Percentiles rank a stretch among this genome's conserved stretches.
Conservation (phyloP, 2,888 invertebrate species). For the Zygogramma bicolorata region DNA sequence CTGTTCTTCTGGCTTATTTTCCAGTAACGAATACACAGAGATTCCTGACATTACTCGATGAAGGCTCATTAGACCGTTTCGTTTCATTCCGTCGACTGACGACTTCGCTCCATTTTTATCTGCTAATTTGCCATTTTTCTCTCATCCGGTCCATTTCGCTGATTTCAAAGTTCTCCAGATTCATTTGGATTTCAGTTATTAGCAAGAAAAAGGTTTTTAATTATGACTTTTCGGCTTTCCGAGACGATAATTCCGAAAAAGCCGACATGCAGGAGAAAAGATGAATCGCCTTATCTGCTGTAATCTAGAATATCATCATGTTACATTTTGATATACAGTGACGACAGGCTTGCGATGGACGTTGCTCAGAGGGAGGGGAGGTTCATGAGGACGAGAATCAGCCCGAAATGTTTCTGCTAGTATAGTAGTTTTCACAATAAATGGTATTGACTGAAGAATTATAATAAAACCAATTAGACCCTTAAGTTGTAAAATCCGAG, state of each 20-base stretch:
- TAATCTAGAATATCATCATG: too few relatives aligned
- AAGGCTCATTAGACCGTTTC: background rate
- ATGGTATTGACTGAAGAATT: too few relatives aligned
- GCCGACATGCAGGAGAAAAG: background rate
- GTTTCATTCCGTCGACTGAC: background rate
- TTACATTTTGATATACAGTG: too few relatives aligned
- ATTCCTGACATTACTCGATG: background rate
- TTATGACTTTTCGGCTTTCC: background rate
- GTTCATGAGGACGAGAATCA: too few relatives aligned
- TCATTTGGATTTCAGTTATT: background rate
- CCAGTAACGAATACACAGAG: background rate
- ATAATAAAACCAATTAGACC: too few relatives aligned
- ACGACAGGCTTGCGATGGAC: too few relatives aligned
- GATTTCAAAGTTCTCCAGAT: background rate
- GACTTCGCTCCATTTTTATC: background rate
- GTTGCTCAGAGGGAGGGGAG: too few relatives aligned
- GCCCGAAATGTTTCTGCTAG: too few relatives aligned
- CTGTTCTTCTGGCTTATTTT: too few relatives aligned
- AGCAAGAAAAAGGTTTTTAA: background rate
- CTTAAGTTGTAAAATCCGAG: too few relatives aligned
- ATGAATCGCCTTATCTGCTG: too few relatives aligned
- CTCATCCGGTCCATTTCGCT: background rate
- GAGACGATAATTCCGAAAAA: background rate
- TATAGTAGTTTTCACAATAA: too few relatives aligned
- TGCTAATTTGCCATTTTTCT: background rate